These are phyloP conservation scores for Trinorchestia longiramus DNA, from an alignment of 1,140 invertebrate species.

Conservation along the genomic window DNA sequence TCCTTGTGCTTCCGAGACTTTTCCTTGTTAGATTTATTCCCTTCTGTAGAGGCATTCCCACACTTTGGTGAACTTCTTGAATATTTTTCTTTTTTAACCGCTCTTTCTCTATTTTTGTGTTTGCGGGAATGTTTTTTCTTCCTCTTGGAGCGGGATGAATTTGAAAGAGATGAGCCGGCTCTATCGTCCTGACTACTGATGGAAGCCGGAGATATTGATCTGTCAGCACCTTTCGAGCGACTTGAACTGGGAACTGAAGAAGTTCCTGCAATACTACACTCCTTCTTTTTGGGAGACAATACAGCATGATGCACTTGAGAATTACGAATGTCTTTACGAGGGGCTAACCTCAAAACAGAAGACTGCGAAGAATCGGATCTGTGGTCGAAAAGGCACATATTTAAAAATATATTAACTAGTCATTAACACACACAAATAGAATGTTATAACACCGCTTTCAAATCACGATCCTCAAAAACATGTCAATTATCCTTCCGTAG, in stretches of 20 bases:
- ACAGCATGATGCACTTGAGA: not conserved
- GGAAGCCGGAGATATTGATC: not conserved
- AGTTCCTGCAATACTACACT: not conserved
- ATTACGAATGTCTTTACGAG: constrained; percentile 43
- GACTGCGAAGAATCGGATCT: not conserved
- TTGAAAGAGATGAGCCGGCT: not conserved
- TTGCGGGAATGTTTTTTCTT: not conserved
- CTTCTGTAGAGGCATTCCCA: not conserved
- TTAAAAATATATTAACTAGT: not conserved
- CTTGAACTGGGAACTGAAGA: not conserved
- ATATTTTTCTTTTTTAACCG: not conserved
- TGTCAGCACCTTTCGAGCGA: not conserved
- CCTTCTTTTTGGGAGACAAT: not conserved
- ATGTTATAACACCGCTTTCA: not conserved
- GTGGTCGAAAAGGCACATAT: not conserved
- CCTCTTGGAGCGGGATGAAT: not conserved
- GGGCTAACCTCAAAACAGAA: constrained; percentile 41
- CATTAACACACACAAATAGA: not conserved
- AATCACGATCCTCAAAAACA: not conserved
- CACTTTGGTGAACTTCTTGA: not conserved
- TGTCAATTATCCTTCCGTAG: not conserved
- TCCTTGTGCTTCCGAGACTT: not conserved
- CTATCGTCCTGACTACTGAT: constrained; percentile 19
- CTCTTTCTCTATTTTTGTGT: constrained; percentile 2
- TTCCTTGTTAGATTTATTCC: not conserved